These are phyloP conservation scores for Stegophylla sp. DNA, from an alignment of 2,888 invertebrate genomes.

Conservation along the genomic window DNA sequence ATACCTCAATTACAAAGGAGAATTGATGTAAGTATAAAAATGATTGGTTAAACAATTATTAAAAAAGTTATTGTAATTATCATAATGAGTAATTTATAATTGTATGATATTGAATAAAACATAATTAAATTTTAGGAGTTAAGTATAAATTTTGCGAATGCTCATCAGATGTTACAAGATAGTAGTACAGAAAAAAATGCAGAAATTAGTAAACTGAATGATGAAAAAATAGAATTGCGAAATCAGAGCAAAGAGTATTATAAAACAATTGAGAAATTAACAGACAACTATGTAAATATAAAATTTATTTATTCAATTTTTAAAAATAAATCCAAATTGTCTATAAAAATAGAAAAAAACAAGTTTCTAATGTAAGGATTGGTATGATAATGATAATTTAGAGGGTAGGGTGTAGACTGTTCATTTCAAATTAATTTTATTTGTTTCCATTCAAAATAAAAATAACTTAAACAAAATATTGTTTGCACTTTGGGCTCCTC, in stretches of 20 bases:
- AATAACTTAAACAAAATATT: too few species aligned
- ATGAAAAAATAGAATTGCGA: constrained; percentile 36
- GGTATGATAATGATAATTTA: too few species aligned
- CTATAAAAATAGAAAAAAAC: too few species aligned
- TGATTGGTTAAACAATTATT: not conserved
- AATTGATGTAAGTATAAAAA: constrained; percentile 20
- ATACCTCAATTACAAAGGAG: constrained; percentile 37
- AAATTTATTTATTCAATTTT: not conserved
- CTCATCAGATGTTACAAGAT: not conserved
- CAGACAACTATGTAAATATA: constrained; percentile 30
- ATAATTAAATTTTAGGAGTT: constrained; percentile 22
- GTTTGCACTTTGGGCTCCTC: too few species aligned
- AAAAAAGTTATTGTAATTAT: not conserved
- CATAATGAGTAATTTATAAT: not conserved
- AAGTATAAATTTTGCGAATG: constrained; percentile 12
- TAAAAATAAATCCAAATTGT: not conserved
- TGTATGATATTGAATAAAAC: not conserved
- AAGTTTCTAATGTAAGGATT: too few species aligned
- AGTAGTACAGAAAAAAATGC: not conserved
- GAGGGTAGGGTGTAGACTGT: too few species aligned
- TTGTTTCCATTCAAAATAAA: too few species aligned
- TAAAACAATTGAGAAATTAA: constrained; percentile 18
- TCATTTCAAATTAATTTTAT: too few species aligned
- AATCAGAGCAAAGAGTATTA: constrained; percentile 13
- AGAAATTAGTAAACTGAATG: constrained; percentile 27